These are phyloP conservation scores for Drosophila willistoni DNA, from an alignment of 1,140 invertebrate genomes.

Conservation along the genomic window DNA sequence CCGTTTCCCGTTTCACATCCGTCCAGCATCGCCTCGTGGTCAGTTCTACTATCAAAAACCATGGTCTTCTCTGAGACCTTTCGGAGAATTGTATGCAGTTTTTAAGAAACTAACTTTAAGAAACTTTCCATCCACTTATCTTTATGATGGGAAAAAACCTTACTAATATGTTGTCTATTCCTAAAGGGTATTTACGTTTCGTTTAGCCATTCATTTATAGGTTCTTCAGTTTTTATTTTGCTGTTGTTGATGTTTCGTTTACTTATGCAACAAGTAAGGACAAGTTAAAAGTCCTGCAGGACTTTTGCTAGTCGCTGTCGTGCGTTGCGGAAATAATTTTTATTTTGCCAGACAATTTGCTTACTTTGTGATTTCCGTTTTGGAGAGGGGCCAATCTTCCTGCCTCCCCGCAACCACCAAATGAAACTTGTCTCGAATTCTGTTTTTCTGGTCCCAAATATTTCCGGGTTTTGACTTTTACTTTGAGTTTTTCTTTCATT, in stretches of 20 bases:
- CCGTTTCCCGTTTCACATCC: too few species aligned
- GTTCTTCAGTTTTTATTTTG: conserved; percentile 1
- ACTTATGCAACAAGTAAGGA: conserved; percentile 58
- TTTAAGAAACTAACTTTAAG: too few species aligned
- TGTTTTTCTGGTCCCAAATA: conserved; percentile 50
- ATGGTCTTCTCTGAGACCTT: too few species aligned
- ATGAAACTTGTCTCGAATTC: background rate
- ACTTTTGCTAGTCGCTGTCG: conserved; percentile 21
- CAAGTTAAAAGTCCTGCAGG: conserved; percentile 28
- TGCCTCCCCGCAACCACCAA: background rate
- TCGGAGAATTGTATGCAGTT: too few species aligned
- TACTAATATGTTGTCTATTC: background rate
- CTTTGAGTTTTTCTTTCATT: background rate
- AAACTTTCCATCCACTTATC: too few species aligned
- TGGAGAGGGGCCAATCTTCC: conserved; percentile 14
- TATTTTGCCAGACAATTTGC: conserved; percentile 83
- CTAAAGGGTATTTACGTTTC: background rate
- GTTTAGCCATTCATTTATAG: background rate
- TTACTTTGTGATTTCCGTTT: conserved; percentile 83
- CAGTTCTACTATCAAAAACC: too few species aligned
- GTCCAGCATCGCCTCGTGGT: too few species aligned
- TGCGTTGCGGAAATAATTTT: conserved; percentile 81
- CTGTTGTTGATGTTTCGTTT: conserved; percentile 9
- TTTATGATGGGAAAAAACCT: too few species aligned
- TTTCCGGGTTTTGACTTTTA: conserved; percentile 67